Base-by-base conservation (phyloP, 2,888 invertebrate genomes). In the Amphipyra berbera region DNA sequence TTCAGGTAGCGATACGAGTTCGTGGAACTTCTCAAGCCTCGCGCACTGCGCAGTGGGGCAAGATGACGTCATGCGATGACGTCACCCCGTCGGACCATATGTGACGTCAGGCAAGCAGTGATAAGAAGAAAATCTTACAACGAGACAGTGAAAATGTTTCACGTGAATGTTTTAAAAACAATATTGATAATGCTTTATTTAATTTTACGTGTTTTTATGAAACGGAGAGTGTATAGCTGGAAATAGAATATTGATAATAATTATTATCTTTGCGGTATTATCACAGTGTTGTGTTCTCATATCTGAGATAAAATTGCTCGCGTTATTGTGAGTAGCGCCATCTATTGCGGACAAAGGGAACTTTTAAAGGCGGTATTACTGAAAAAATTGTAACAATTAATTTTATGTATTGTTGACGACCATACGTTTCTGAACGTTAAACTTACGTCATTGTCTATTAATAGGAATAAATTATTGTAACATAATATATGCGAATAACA, bases 41-140 rank as follows among this genome's bases (percentile, higher is more conserved):
- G 73, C 75, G 80, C 80, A 63, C 71, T 76, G 76, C 73, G 79
- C 73, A 76, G 78, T 76, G 80, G 81, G 79, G 79, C 78, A 77
- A 59, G 42, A 68, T 88, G 88, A 90, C 90, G 89, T 88, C 88
- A 88, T 67, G n/a, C 54, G 35, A 78, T 93, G 91, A 93, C 93
- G 92, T 93, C 90, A 92, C 76, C 65, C 61, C 46, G 72, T 87
- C 86, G 82, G 79, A 83, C 85, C 83, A 88, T 82, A 73, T 61
- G 76, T 88, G 86, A 89, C 88, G 88, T 88, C 83, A 85, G 67
- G 57, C 62, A 61, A 65, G 64, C 47, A 61, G 57, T 70, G 68
- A 81, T 79, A 80, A 76, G 75, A 65, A 71, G 55, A 72, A 67
- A 65, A 70, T 42, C 12, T 62, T 55, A 35, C 41, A n/a, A 56